These are phyloP conservation scores for Anneissia japonica DNA, from an alignment of 35 echinoderm and acorn worm species.

Conservation along the genomic window DNA sequence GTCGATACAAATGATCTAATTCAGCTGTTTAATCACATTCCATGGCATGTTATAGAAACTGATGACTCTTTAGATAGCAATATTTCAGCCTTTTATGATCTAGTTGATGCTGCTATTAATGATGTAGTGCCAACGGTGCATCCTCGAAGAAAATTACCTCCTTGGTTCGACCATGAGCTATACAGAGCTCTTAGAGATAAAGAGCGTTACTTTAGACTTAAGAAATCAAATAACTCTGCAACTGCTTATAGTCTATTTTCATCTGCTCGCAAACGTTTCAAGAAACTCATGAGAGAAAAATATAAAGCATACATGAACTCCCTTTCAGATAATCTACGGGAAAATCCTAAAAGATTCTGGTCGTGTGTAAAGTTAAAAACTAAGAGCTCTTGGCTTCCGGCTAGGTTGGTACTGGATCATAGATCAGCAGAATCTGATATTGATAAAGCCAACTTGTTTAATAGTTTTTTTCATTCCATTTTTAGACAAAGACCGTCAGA, in stretches of 20 bases:
- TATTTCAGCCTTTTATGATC: constrained; percentile 18
- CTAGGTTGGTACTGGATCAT: not conserved
- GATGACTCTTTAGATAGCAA: not conserved
- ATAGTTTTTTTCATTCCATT: constrained; percentile 9
- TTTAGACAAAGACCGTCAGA: not conserved
- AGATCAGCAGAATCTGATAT: constrained; percentile 1
- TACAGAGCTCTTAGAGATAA: constrained; percentile 7
- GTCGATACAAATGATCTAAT: not conserved
- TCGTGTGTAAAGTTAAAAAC: not conserved
- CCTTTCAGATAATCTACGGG: not conserved
- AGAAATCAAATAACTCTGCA: not conserved
- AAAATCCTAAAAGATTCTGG: constrained; percentile 17
- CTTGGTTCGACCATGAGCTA: constrained; percentile 8
- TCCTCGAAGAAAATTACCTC: constrained; percentile 5
- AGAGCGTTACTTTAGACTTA: not conserved
- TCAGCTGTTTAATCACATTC: not conserved
- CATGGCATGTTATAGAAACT: not conserved
- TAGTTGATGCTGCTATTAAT: constrained; percentile 14
- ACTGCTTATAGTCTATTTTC: not conserved
- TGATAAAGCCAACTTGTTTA: constrained; percentile 8
- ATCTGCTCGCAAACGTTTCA: not conserved
- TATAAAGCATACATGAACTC: not conserved
- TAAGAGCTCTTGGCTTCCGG: not conserved
- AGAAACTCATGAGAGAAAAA: not conserved
- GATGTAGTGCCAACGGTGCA: constrained; percentile 12